These are phyloP conservation scores for Sesia apiformis DNA, from an alignment of 2,888 invertebrate species.

Conservation along the genomic window DNA sequence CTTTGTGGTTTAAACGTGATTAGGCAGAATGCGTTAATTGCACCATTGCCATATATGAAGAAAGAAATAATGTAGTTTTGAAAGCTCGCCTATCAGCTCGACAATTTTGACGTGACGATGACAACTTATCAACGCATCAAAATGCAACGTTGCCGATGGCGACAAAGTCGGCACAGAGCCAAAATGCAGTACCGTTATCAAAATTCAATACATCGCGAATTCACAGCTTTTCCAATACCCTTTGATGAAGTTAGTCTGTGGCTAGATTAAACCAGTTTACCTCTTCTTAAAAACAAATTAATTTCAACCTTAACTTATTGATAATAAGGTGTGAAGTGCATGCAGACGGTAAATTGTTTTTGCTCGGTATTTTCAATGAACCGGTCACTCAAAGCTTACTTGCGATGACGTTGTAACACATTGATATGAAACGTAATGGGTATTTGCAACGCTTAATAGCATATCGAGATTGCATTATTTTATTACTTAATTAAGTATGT, in stretches of 20 bases:
- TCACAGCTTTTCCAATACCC: slow-evolving; percentile 2
- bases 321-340: background rate
- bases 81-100: too few relatives aligned
- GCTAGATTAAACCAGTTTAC: slow-evolving; percentile 4
- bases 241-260: slow-evolving; percentile 11
- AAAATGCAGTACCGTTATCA: background rate
- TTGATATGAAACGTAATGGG: background rate
- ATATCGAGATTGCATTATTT: background rate
- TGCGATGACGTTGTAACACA: background rate
- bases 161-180: background rate
- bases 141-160: background rate
- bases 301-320: background rate
- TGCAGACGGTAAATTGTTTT: background rate
- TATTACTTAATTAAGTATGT: background rate
- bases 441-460: background rate
- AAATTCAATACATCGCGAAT: background rate
- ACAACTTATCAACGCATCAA: background rate
- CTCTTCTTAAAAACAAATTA: background rate
- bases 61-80: too few relatives aligned
- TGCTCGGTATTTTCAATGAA: background rate
- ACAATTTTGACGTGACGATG: too few relatives aligned
- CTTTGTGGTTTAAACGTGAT: too few relatives aligned
- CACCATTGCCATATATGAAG: too few relatives aligned
- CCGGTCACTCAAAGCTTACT: background rate
- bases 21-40: too few relatives aligned